A percentile compares a stretch with the other conserved stretches of the same genome.
phyloP scores from a whole-genome alignment of 2,113 vertebrate species.

The Ancistrus triradiatus region DNA sequence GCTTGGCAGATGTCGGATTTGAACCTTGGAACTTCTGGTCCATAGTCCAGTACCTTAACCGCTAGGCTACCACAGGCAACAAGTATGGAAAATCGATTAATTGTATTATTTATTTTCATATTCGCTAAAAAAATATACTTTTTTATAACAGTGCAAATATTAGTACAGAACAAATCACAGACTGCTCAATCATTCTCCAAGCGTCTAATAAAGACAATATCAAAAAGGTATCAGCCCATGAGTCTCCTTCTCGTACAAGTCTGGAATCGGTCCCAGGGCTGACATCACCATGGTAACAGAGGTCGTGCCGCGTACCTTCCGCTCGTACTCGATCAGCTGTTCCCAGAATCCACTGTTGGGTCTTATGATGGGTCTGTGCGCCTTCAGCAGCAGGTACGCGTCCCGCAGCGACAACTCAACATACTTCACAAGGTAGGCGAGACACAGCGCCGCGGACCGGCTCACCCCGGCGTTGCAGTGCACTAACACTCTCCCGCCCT shows the following conservation, averaged over 20 bases:
- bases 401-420: conserved; percentile 50
- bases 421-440: conserved; percentile 69
- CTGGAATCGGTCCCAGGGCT: conserved; percentile 63
- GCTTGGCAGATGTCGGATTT: too few relatives aligned
- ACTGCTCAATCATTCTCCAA: too few relatives aligned
- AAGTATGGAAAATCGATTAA: too few relatives aligned
- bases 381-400: conserved; percentile 59
- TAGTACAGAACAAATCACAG: too few relatives aligned
- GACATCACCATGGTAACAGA: conserved; percentile 65
- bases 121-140: too few relatives aligned
- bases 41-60: too few relatives aligned
- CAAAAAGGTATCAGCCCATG: conserved; percentile 56
- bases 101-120: too few relatives aligned
- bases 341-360: conserved; percentile 72
- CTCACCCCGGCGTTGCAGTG: conserved; percentile 73
- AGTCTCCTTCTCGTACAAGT: conserved; percentile 62
- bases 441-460: conserved; percentile 67
- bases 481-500: conserved; percentile 58
- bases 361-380: conserved; percentile 57
- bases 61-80: too few relatives aligned
- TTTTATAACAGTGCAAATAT: too few relatives aligned
- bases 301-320: conserved; percentile 49
- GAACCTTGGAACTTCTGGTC: too few relatives aligned
- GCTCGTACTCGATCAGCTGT: conserved; percentile 68
- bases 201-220: not conserved